Evolutionary conservation across 2,797 vertebrate species (phyloP).

Genomic region (Macropus fuliginosus): DNA sequence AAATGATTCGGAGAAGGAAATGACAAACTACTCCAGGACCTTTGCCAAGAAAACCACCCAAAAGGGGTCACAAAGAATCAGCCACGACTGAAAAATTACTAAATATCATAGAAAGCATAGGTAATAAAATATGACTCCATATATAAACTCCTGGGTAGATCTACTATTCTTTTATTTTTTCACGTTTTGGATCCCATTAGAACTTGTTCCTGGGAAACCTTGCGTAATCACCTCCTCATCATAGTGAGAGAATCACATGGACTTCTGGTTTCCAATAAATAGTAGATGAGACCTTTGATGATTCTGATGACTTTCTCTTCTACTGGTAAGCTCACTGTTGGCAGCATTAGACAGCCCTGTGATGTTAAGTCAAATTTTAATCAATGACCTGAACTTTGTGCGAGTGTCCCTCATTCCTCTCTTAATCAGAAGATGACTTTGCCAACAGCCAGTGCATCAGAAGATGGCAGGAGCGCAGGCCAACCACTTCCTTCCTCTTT

Average conservation of each 20-base stretch:
- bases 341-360: not conserved
- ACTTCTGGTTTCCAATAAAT: not conserved
- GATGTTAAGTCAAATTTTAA: conserved; percentile 24
- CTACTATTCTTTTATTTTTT: not conserved
- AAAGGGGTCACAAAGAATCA: not conserved
- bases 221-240: not conserved
- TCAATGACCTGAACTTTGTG: not conserved
- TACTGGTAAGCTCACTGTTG: not conserved
- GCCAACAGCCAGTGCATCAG: conserved; percentile 23
- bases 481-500: not conserved
- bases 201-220: not conserved
- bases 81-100: not conserved
- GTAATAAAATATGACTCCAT: not conserved
- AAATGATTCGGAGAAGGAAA: not conserved
- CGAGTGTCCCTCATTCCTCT: conserved; percentile 20
- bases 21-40: not conserved
- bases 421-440: not conserved
- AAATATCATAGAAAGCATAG: not conserved
- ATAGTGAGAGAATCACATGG: not conserved
- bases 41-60: not conserved
- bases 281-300: not conserved
- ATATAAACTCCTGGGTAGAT: not conserved
- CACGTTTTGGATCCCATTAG: not conserved
- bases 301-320: not conserved
- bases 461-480: not conserved